Base-by-base conservation (phyloP, 2,888 invertebrate species). In the Cheilosia grossa region DNA sequence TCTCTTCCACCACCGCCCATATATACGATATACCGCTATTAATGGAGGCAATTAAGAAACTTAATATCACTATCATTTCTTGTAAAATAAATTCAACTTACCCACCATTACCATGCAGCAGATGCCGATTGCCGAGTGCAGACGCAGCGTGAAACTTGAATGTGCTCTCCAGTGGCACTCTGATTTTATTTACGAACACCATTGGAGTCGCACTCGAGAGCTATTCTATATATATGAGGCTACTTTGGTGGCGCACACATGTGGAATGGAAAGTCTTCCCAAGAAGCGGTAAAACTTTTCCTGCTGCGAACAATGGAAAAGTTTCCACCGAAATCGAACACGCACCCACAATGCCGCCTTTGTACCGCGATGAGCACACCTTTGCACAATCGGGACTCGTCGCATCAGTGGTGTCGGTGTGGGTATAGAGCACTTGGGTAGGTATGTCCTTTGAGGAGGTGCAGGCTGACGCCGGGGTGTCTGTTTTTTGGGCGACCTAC, bases 41-140 rank as follows among this genome's bases (percentile, higher is more conserved):
- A 72, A 85, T 77, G 44, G 66, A 27, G 19, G 69, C 85, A 80
- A 85, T 81, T 85, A 77, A 56, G 40, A 47, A 67, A 67, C 81
- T 80, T 85, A 77, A 81, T 85, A 24, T 81, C 53, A 10, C 66
- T 72, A 61, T 70, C 61, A 80, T 75, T 70, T 75, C 49, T 54
- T 54, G 42, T 4, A 42, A 24, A 51, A 51, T 79, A 51, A 63
- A 58, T 53, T 47, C 15, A 63, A 64, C 63, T 81, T 40, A 73
- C 61, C 61, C 10, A 17, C 10, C 40, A 17, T 47, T 49, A 9
- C 15, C 27, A 27, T 27, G 27, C 27, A 7, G 30, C 30, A 30
- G 7, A 30, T 30, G 30, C 30, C 30, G 27, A 6, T 6, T 27
- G 5, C 27, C 5, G 9, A 9, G 3, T 9, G 17, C 10, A 51